A percentile compares a stretch with the other conserved stretches of the same genome.
Evolutionary conservation across 2,113 vertebrate species (phyloP).

Genomic region (Haemorhous mexicanus): DNA sequence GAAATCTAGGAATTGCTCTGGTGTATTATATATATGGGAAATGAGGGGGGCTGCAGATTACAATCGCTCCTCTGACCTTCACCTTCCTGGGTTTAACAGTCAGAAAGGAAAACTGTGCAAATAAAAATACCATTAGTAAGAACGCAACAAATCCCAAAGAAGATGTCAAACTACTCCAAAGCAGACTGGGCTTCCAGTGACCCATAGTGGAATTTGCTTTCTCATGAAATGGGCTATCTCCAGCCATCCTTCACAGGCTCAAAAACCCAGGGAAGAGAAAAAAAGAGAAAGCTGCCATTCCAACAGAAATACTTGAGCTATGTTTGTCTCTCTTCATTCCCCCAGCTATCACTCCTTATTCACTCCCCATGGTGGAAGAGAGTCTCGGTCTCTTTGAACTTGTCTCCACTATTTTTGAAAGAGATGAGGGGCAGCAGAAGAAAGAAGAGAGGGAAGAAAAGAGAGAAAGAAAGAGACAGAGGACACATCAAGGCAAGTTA

Average conservation of each 20-base stretch:
- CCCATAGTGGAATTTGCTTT: background rate
- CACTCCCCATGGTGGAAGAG: slow-evolving; percentile 38
- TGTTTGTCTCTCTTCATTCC: background rate
- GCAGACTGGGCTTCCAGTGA: background rate
- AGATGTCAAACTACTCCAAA: background rate
- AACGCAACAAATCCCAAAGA: background rate
- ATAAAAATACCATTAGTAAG: background rate
- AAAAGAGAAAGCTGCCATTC: background rate
- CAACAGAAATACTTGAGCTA: slow-evolving; percentile 50
- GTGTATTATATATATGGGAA: background rate
- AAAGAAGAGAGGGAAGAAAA: slow-evolving; percentile 31
- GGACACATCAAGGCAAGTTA: slow-evolving; percentile 82
- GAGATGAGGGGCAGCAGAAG: slow-evolving; percentile 42
- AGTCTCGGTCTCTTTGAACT: slow-evolving; percentile 74
- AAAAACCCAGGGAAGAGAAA: background rate
- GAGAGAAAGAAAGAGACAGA: slow-evolving; percentile 10
- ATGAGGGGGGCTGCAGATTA: background rate
- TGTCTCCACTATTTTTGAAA: slow-evolving; percentile 75
- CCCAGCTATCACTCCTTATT: slow-evolving; percentile 55
- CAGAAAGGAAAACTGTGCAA: background rate
- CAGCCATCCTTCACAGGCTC: slow-evolving; percentile 63
- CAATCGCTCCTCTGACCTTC: background rate
- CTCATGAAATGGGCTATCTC: background rate
- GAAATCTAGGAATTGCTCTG: background rate
- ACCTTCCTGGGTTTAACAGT: background rate